These are phyloP conservation scores for Spheniscus humboldti DNA, from an alignment of 2,797 vertebrate genomes.

Conservation along the genomic window DNA sequence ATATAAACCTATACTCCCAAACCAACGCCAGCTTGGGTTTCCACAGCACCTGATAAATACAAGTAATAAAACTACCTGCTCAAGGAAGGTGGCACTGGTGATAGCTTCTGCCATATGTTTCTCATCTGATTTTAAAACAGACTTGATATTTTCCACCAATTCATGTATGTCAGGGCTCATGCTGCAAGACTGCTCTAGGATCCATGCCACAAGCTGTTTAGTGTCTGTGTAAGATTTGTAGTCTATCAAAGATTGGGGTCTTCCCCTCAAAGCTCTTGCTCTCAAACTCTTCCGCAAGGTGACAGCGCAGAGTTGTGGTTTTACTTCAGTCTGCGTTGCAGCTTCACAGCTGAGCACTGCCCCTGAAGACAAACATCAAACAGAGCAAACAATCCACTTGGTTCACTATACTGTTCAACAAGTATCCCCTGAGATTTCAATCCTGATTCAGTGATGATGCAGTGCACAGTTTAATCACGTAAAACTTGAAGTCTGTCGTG, in stretches of 20 bases:
- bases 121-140: constrained; percentile 83
- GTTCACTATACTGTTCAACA: background rate
- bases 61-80: constrained; percentile 72
- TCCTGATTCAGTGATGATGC: background rate
- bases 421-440: background rate
- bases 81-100: constrained; percentile 83
- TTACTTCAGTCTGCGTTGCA: constrained; percentile 71
- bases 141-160: constrained; percentile 84
- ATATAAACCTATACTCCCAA: background rate
- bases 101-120: constrained; percentile 86
- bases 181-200: constrained; percentile 80
- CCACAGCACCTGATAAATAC: background rate
- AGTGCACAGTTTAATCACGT: background rate
- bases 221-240: constrained; percentile 83
- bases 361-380: constrained; percentile 26
- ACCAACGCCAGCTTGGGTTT: background rate
- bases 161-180: constrained; percentile 80
- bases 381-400: background rate
- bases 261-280: constrained; percentile 48
- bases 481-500: background rate
- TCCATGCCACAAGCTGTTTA: constrained; percentile 76
- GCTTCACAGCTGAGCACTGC: constrained; percentile 73
- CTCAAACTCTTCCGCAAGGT: constrained; percentile 55
- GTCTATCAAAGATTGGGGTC: constrained; percentile 82
- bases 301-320: constrained; percentile 48